These are phyloP conservation scores for Aulostomus chinensis DNA, from an alignment of 2,797 vertebrate genomes.

Conservation along the genomic window DNA sequence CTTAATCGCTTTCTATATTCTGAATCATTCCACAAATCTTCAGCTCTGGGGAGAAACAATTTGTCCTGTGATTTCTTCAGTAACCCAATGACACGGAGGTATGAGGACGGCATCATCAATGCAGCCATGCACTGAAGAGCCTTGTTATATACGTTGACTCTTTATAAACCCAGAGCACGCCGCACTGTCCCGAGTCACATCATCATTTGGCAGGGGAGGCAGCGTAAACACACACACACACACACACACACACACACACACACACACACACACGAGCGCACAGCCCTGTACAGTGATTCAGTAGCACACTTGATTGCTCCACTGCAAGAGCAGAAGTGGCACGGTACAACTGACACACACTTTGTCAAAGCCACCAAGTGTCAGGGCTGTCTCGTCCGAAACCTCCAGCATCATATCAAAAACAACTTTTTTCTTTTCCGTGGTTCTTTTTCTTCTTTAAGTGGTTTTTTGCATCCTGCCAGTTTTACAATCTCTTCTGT, in stretches of 20 bases:
- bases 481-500: constrained; percentile 67
- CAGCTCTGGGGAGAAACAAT: constrained; percentile 27
- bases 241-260: too few species aligned
- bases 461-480: constrained; percentile 58
- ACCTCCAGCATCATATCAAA: constrained; percentile 25
- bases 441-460: constrained; percentile 20
- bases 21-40: constrained; percentile 41
- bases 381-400: constrained; percentile 47
- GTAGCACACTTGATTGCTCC: constrained; percentile 46
- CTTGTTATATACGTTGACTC: constrained; percentile 50
- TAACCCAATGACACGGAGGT: constrained; percentile 37
- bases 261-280: too few species aligned
- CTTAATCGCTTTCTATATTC: constrained; percentile 34
- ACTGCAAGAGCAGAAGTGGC: constrained; percentile 42
- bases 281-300: constrained; percentile 42
- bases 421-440: constrained; percentile 23
- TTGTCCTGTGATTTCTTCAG: constrained; percentile 31
- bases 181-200: constrained; percentile 35
- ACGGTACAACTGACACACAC: constrained; percentile 35
- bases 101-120: constrained; percentile 34
- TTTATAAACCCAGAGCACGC: constrained; percentile 27
- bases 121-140: constrained; percentile 20
- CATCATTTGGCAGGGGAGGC: constrained; percentile 55
- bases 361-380: constrained; percentile 54
- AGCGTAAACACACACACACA: too few species aligned